Conservation (phyloP, 2,888 invertebrate genomes). For the Drosophila formosana region DNA sequence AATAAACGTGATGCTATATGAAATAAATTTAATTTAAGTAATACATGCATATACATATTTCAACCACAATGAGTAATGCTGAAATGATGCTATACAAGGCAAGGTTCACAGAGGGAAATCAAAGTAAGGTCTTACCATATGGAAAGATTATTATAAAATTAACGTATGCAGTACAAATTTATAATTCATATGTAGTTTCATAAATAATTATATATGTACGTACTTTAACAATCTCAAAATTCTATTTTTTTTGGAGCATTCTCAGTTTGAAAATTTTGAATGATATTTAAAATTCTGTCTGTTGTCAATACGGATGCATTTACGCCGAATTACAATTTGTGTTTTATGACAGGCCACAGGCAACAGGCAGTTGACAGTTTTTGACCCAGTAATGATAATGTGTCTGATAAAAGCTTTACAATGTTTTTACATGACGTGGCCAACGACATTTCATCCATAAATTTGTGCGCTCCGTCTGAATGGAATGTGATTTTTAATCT, state of each 20-base stretch:
- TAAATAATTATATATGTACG: no score
- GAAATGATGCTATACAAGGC: no score
- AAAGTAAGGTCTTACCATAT: no score
- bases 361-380: background rate
- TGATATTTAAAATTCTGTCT: background rate
- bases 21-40: background rate
- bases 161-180: no score
- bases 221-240: no score
- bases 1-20: conserved; percentile 20
- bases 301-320: background rate
- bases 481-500: conserved; percentile 62
- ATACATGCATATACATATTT: background rate
- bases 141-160: no score
- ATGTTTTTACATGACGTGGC: conserved; percentile 64
- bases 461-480: conserved; percentile 16
- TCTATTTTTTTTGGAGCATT: background rate
- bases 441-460: conserved; percentile 39
- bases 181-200: no score
- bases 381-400: conserved; percentile 57
- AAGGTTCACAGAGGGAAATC: no score
- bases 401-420: conserved; percentile 75
- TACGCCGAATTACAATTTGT: conserved; percentile 3
- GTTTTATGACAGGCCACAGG: conserved; percentile 17
- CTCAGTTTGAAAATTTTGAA: background rate
- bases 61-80: conserved; percentile 35